Conservation (phyloP, 2,888 invertebrate species). For the Priapulus caudatus region DNA sequence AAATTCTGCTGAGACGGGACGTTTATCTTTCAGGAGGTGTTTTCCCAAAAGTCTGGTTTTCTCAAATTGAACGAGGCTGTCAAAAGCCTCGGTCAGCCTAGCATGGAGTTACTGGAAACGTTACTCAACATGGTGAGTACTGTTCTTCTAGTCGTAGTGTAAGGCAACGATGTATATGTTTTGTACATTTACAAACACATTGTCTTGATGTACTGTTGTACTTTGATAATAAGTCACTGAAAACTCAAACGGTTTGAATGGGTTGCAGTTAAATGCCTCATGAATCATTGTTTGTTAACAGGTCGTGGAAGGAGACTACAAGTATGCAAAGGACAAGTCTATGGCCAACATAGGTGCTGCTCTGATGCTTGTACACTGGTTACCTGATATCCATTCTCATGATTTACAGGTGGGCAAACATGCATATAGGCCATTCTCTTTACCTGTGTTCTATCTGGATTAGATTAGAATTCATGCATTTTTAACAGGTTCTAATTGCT, state of each 20-base stretch:
- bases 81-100: slow-evolving; percentile 41
- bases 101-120: slow-evolving; percentile 40
- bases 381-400: slow-evolving; percentile 40
- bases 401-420: slow-evolving; percentile 34
- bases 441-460: too few relatives aligned
- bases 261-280: too few relatives aligned
- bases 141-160: slow-evolving; percentile 15
- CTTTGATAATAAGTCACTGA: too few relatives aligned
- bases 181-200: neutral
- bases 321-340: neutral
- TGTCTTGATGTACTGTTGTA: too few relatives aligned
- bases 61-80: slow-evolving; percentile 36
- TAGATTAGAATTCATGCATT: too few relatives aligned
- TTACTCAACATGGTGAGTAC: slow-evolving; percentile 43
- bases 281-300: neutral
- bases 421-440: too few relatives aligned
- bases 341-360: slow-evolving; percentile 42
- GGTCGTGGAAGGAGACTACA: slow-evolving; percentile 1
- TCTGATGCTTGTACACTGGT: slow-evolving; percentile 44
- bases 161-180: neutral
- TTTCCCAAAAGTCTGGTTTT: slow-evolving; percentile 36
- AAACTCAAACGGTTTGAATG: too few relatives aligned
- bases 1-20: too few relatives aligned
- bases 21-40: slow-evolving; percentile 35
- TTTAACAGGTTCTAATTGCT: too few relatives aligned